Percentiles rank a stretch among this genome's conserved stretches.
Evolutionary conservation across 2,888 invertebrate species (phyloP).

Genomic region (Melanostoma mellinum): DNA sequence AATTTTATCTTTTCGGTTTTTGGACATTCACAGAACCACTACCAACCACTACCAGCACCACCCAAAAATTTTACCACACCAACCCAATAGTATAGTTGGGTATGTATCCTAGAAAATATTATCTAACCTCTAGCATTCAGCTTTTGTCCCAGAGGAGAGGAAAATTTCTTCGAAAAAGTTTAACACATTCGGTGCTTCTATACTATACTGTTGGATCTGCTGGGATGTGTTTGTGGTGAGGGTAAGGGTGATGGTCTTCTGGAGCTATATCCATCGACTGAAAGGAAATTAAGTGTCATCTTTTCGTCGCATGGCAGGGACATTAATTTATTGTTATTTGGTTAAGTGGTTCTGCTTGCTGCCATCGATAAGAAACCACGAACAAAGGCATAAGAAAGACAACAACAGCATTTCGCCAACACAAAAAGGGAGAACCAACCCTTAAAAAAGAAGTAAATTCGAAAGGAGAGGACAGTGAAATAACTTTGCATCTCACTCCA

Average conservation of each 20-base stretch:
- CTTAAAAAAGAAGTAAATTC: background rate
- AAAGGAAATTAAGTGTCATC: constrained; percentile 72
- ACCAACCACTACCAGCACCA: background rate
- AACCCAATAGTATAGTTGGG: background rate
- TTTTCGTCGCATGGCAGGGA: constrained; percentile 70
- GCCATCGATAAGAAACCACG: constrained; percentile 64
- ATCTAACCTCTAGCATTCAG: constrained; percentile 49
- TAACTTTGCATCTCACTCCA: constrained; percentile 38
- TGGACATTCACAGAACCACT: constrained; percentile 43
- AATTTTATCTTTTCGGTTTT: constrained; percentile 63
- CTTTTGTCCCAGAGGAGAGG: constrained; percentile 16
- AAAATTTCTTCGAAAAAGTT: constrained; percentile 46
- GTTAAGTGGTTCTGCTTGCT: constrained; percentile 71
- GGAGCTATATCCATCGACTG: constrained; percentile 62
- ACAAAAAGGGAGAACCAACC: constrained; percentile 23
- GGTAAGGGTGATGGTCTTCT: background rate
- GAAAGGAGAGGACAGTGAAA: constrained; percentile 28
- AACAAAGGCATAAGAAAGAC: constrained; percentile 50
- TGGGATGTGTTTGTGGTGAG: background rate
- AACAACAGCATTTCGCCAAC: constrained; percentile 40
- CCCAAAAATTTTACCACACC: constrained; percentile 28
- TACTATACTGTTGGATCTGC: background rate
- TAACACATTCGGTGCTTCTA: constrained; percentile 28
- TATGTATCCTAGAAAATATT: constrained; percentile 34
- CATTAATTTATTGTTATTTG: constrained; percentile 72